phyloP scores from a whole-genome alignment of 2,888 invertebrate species.

The Meliscaeva auricollis region DNA sequence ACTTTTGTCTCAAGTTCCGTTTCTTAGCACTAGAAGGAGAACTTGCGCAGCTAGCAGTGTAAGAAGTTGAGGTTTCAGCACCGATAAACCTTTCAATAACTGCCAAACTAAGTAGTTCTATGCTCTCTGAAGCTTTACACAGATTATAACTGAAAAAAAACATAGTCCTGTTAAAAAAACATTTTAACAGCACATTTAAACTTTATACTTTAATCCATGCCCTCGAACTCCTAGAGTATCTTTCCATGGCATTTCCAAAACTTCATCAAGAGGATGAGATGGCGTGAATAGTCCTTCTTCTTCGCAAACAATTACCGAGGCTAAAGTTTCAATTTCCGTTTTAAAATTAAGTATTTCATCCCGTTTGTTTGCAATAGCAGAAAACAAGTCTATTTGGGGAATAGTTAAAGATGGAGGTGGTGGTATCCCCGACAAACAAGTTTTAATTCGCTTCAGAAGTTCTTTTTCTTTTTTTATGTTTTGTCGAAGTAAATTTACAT shows the following conservation, averaged over 20 bases:
- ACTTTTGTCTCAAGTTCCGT: conserved; percentile 86
- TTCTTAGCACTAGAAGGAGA: conserved; percentile 88
- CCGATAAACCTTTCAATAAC: conserved; percentile 90
- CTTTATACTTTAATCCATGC: conserved; percentile 87
- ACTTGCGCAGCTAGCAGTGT: conserved; percentile 84
- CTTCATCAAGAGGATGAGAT: conserved; percentile 80
- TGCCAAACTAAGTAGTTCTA: conserved; percentile 88
- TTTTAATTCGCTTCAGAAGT: conserved; percentile 84
- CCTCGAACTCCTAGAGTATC: conserved; percentile 87
- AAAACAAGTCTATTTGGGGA: conserved; percentile 87
- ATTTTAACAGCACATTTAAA: background rate
- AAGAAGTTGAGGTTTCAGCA: conserved; percentile 89
- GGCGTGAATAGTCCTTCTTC: conserved; percentile 79
- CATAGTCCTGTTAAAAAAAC: background rate
- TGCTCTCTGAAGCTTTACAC: conserved; percentile 88
- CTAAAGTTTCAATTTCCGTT: conserved; percentile 36
- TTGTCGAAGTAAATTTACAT: conserved; percentile 76
- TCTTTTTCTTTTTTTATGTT: conserved; percentile 81
- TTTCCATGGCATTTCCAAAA: conserved; percentile 85
- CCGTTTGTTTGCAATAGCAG: conserved; percentile 87
- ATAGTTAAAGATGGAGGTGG: conserved; percentile 91
- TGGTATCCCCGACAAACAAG: conserved; percentile 88
- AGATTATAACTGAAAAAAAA: conserved; percentile 88
- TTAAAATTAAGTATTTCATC: conserved; percentile 83
- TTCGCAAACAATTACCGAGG: conserved; percentile 43